Evolutionary conservation across 2,888 invertebrate genomes (phyloP), one percentile per base, ranked within the genome.

Genomic region (Phymatocera aterrima): DNA sequence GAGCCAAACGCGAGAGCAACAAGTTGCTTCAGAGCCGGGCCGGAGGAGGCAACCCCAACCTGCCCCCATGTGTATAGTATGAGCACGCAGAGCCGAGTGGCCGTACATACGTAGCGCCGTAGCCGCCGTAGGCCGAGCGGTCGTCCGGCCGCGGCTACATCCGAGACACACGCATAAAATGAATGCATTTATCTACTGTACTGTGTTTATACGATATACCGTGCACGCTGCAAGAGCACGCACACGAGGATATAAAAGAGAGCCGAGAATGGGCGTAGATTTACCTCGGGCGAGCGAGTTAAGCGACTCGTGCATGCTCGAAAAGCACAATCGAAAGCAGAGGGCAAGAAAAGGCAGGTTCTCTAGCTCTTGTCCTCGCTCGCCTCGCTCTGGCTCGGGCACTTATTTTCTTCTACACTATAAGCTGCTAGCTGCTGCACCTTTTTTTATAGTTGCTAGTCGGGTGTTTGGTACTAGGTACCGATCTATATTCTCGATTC

Each of bases 1-100:
- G 48, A 37, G 46, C 5, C 21, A 51, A 74, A 65, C n/a, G 68
- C 72, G 75, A 77, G 70, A 72, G 70, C 80, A 82, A 84, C 82
- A 82, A 82, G 80, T 81, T 82, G 80, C 77, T 81, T 79, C 74
- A n/a, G n/a, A n/a, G n/a, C n/a, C n/a, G n/a, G n/a, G n/a, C n/a
- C n/a, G n/a, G n/a, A n/a, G n/a, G 75, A 65, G 80, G 81, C 80
- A 79, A 77, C 79, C 78, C 79, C 78, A 60, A 51, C 40, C 51
- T 74, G 75, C 51, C 6, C 21, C n/a, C n/a, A n/a, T n/a, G 64
- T 64, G 37, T 37, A n/a, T n/a, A n/a, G 75, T 79, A 68, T 75
- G 72, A 51, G 31, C 77, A 75, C 79, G 40, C 77, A 79, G 68
- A n/a, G n/a, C n/a, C n/a, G n/a, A n/a, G n/a, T n/a, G n/a, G n/a